phyloP scores from a whole-genome alignment of 37 sponge, comb jelly and placozoan genomes.

The Agelas oroides region DNA sequence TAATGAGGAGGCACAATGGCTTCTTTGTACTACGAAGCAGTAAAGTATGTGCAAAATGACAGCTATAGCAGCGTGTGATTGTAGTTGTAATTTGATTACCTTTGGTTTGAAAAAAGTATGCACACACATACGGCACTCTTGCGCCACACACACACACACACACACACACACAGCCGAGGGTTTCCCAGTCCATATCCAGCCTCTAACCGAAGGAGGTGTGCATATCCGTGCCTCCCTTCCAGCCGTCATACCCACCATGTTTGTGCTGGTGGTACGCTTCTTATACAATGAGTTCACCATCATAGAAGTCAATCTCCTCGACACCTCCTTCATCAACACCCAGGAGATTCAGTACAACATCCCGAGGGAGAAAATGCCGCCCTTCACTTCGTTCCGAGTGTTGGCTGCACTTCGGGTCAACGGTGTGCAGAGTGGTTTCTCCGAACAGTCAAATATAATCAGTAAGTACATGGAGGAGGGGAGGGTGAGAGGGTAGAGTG shows the following conservation, averaged over 20 bases:
- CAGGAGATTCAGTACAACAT: background rate
- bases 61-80: too few species aligned
- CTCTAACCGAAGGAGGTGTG: background rate
- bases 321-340: constrained; percentile 29
- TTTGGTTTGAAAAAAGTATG: too few species aligned
- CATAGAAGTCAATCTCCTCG: background rate
- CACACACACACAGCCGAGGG: constrained; percentile 12
- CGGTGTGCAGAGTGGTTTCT: background rate
- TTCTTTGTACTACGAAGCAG: too few species aligned
- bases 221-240: constrained; percentile 16
- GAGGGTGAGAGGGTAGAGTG: too few species aligned
- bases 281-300: background rate
- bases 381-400: constrained; percentile 22
- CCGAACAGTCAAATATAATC: background rate
- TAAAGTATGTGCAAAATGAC: too few species aligned
- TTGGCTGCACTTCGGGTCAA: background rate
- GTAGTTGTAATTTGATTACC: too few species aligned
- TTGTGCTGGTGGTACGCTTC: background rate
- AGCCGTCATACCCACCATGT: constrained; percentile 1
- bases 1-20: too few species aligned
- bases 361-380: constrained; percentile 5
- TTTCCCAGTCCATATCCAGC: background rate
- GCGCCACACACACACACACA: constrained; percentile 25
- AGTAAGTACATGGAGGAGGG: constrained; percentile 28
- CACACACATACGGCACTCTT: too few species aligned